A percentile compares a stretch with the other conserved stretches of the same genome.
Evolutionary conservation across 2,113 vertebrate species (phyloP).

Genomic region (Apistogramma diplotaenia): DNA sequence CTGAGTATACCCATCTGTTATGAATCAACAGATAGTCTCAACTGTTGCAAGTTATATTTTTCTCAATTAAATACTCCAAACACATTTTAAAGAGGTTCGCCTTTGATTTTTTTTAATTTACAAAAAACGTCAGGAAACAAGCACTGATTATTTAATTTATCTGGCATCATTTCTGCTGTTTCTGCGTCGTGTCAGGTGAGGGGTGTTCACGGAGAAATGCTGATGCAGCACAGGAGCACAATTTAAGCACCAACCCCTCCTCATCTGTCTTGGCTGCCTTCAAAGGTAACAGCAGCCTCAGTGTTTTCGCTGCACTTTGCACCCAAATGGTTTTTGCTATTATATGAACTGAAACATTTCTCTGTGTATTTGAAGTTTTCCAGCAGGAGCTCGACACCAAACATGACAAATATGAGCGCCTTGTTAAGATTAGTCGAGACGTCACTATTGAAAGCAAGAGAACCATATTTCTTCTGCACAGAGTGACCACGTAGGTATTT

Average conservation of each 20-base stretch:
- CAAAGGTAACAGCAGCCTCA: constrained; percentile 76
- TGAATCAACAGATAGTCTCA: background rate
- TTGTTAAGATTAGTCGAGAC: constrained; percentile 95
- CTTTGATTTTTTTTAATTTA: background rate
- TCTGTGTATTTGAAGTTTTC: constrained; percentile 77
- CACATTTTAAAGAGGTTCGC: background rate
- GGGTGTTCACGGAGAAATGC: constrained; percentile 83
- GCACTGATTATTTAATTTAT: background rate
- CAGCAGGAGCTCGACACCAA: constrained; percentile 93
- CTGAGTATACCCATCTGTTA: background rate
- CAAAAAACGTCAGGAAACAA: background rate
- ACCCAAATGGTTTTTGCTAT: background rate
- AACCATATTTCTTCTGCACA: constrained; percentile 93
- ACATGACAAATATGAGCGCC: constrained; percentile 93
- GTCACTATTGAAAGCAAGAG: constrained; percentile 98
- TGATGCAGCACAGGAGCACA: constrained; percentile 77
- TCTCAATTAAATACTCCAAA: background rate
- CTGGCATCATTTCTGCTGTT: background rate
- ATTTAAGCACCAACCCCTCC: constrained; percentile 68
- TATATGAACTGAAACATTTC: background rate
- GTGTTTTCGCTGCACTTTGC: background rate
- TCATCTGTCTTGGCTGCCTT: constrained; percentile 84
- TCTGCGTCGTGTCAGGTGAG: constrained; percentile 61
- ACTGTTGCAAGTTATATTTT: background rate
- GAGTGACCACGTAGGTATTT: constrained; percentile 85